Evolutionary conservation across 2,888 invertebrate species (phyloP).

Genomic region (Elysia crispata): DNA sequence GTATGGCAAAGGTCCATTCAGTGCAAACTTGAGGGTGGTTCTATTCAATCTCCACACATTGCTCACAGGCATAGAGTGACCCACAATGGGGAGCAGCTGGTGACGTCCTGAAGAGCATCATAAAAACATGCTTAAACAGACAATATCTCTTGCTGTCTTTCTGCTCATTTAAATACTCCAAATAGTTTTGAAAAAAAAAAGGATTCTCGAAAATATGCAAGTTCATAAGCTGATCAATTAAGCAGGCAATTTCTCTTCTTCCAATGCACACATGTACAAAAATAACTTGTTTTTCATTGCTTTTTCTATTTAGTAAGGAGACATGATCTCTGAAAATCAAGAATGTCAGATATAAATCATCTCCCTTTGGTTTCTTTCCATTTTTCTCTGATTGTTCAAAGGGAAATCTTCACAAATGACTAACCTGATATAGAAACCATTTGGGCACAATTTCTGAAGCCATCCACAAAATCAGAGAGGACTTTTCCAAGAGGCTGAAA

Average conservation of each 20-base stretch:
- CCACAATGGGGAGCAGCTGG: constrained; percentile 94
- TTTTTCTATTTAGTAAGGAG: too few species aligned
- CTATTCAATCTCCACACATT: constrained; percentile 96
- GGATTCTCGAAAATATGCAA: too few species aligned
- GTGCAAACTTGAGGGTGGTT: constrained; percentile 84
- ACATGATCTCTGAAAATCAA: too few species aligned
- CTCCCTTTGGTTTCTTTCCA: not conserved
- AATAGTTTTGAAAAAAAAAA: too few species aligned
- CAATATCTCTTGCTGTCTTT: too few species aligned
- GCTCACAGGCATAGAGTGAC: constrained; percentile 87
- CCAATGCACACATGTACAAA: too few species aligned
- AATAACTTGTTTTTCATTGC: too few species aligned
- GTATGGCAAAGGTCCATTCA: constrained; percentile 90
- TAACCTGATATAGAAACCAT: constrained; percentile 89
- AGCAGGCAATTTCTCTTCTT: too few species aligned
- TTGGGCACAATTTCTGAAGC: constrained; percentile 94
- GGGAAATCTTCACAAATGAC: not conserved
- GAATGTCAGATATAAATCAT: too few species aligned
- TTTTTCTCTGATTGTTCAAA: not conserved
- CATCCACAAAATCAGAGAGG: constrained; percentile 92
- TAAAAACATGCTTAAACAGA: not conserved
- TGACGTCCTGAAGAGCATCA: constrained; percentile 81
- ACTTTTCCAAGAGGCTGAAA: constrained; percentile 85
- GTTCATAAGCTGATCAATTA: too few species aligned
- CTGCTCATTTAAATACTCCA: too few species aligned